Percentiles rank a stretch among this genome's conserved stretches.
These are phyloP conservation scores for Platerodrilus igneus DNA, from an alignment of 2,888 invertebrate species.

Conservation along the genomic window DNA sequence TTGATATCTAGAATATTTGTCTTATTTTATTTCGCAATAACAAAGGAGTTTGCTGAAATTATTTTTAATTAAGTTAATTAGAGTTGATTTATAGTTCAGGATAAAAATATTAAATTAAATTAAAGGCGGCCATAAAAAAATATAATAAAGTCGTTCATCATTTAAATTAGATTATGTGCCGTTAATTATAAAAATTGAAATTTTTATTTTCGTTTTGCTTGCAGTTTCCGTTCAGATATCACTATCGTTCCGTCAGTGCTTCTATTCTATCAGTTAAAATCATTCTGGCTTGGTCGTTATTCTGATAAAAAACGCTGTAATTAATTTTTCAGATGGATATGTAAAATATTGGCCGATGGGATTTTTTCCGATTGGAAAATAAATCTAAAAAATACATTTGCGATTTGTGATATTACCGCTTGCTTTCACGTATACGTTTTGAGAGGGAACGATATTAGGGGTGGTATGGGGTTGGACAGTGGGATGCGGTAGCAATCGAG, in stretches of 20 bases:
- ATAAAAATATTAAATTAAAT: conserved; percentile 48
- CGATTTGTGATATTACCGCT: conserved; percentile 39
- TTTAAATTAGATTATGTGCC: conserved; percentile 41
- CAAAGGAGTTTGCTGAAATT: conserved; percentile 41
- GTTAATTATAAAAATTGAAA: conserved; percentile 42
- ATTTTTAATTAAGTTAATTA: conserved; percentile 44
- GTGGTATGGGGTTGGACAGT: conserved; percentile 25
- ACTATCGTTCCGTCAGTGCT: conserved; percentile 32
- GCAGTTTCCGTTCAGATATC: conserved; percentile 33
- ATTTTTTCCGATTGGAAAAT: conserved; percentile 45
- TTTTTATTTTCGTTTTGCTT: conserved; percentile 30
- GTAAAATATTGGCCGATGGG: conserved; percentile 44
- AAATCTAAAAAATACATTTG: conserved; percentile 45
- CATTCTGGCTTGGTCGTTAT: conserved; percentile 34
- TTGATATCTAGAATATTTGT: conserved; percentile 39
- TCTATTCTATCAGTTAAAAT: conserved; percentile 30
- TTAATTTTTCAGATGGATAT: conserved; percentile 48
- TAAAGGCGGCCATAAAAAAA: conserved; percentile 46
- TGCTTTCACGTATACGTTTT: conserved; percentile 31
- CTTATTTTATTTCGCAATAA: conserved; percentile 9
- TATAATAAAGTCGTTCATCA: conserved; percentile 38
- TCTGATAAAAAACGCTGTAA: conserved; percentile 42
- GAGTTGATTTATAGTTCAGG: conserved; percentile 35
- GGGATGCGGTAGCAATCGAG: conserved; percentile 31
- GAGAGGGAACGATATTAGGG: conserved; percentile 24